Evolutionary conservation across 35 echinoderm and acorn worm genomes (phyloP).

Genomic region (Ophiothrix spiculata): DNA sequence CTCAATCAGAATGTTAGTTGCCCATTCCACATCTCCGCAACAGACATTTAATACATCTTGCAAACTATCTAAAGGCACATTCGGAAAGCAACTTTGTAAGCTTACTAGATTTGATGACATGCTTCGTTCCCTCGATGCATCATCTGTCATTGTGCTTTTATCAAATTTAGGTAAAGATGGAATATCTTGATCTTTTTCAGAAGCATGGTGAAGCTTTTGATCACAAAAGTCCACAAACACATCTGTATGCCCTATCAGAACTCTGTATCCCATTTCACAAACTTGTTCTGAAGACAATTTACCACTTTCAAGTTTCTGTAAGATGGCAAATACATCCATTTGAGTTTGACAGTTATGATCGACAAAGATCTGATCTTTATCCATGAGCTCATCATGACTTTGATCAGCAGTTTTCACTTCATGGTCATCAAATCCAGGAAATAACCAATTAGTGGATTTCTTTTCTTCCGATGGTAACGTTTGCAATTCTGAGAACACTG

Average conservation of each 20-base stretch:
- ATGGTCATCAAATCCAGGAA: background rate
- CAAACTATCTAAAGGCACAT: constrained; percentile 19
- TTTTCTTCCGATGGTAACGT: background rate
- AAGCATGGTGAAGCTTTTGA: background rate
- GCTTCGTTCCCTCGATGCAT: background rate
- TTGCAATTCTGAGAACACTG: background rate
- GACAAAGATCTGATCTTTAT: background rate
- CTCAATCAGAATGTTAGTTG: constrained; percentile 65
- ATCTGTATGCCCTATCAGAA: background rate
- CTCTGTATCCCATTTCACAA: background rate
- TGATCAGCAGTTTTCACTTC: background rate
- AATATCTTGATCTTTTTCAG: constrained; percentile 12
- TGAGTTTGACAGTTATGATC: background rate
- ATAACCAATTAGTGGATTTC: background rate
- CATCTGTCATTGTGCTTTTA: constrained; percentile 81
- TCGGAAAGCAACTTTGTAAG: constrained; percentile 51
- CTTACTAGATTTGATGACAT: constrained; percentile 20
- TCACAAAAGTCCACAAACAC: background rate
- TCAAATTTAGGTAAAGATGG: constrained; percentile 51
- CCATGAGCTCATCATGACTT: background rate
- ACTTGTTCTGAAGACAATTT: constrained; percentile 5
- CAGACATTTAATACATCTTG: constrained; percentile 43
- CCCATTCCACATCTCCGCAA: constrained; percentile 62
- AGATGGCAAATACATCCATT: constrained; percentile 16
- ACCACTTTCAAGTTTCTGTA: constrained; percentile 29